Base-by-base conservation (phyloP, 1,140 invertebrate genomes). In the Euschistus heros region DNA sequence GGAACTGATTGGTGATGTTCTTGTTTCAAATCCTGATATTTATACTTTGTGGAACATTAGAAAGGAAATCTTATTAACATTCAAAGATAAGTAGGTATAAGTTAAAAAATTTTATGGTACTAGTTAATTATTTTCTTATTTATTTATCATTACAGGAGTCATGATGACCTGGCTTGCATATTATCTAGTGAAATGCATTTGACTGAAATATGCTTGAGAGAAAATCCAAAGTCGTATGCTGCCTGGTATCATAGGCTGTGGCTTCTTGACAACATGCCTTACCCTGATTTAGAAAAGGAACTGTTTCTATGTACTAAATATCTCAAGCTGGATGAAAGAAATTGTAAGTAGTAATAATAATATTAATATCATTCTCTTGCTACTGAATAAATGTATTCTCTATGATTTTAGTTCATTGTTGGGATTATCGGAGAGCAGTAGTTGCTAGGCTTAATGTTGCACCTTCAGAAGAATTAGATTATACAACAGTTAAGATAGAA, bases 31-130 rank as follows among this genome's bases (percentile, higher is more conserved):
- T 81, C 89, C 94, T 24, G 94, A 98, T 76, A 85, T 96, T 70
- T 87, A 85, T 72, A 94, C 93, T 8, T 76, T 97, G 26, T 98
- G 95, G 95, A 98, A 98, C 76, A 88, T 93, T 73, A 80, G 94
- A 69, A 85, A 84, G 26, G 54, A 57, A 57, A 57, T 57, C 15
- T 24, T 57, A 10, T 27, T 57, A 27, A 57, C 54, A 0, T 61
- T 33, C 22, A 44, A 61, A 44, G 27, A 61, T 18, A 37, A 61
- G 59, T 61, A 33, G 18, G 37, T 61, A 44, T 33, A 37, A 18
- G 5, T 6, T 24, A 7, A 52, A 18, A 8, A 17, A 15, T 30
- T 62, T 62, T 47, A n/a, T n/a, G n/a, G n/a, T n/a, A n/a, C n/a
- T 14, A 65, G 24, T 52, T 18, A 13, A 47, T 50, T 15, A 4